Evolutionary conservation across 2,797 vertebrate species (phyloP).

Genomic region (Ptychobarbus kaznakovi): DNA sequence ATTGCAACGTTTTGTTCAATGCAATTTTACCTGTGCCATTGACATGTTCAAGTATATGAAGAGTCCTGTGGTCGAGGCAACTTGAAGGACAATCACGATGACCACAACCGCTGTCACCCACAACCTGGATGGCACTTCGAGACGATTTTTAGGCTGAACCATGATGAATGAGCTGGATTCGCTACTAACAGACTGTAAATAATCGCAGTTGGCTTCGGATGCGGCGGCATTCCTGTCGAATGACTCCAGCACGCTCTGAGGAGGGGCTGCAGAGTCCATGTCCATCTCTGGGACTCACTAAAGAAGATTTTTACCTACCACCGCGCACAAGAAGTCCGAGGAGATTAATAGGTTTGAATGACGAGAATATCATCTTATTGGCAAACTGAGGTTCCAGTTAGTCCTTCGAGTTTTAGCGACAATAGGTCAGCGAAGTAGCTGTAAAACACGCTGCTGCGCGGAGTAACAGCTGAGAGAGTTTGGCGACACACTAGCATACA

Average conservation of each 20-base stretch:
- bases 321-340: neutral
- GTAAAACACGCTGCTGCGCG: neutral
- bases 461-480: constrained; percentile 13
- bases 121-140: constrained; percentile 55
- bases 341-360: neutral
- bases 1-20: neutral
- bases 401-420: neutral
- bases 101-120: constrained; percentile 69
- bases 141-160: constrained; percentile 38
- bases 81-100: constrained; percentile 69
- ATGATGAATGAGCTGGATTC: constrained; percentile 66
- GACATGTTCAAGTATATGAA: constrained; percentile 74
- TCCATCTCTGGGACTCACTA: constrained; percentile 29
- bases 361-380: neutral
- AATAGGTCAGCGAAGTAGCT: neutral
- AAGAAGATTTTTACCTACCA: neutral
- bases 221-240: constrained; percentile 55
- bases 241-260: constrained; percentile 42
- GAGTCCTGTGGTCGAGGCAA: constrained; percentile 71
- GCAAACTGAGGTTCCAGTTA: too few species aligned
- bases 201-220: constrained; percentile 57
- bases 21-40: constrained; percentile 70
- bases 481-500: neutral
- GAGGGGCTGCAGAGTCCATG: constrained; percentile 37
- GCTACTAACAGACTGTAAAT: constrained; percentile 60